phyloP scores from a whole-genome alignment of 1,140 invertebrate species.

The Galleria mellonella region DNA sequence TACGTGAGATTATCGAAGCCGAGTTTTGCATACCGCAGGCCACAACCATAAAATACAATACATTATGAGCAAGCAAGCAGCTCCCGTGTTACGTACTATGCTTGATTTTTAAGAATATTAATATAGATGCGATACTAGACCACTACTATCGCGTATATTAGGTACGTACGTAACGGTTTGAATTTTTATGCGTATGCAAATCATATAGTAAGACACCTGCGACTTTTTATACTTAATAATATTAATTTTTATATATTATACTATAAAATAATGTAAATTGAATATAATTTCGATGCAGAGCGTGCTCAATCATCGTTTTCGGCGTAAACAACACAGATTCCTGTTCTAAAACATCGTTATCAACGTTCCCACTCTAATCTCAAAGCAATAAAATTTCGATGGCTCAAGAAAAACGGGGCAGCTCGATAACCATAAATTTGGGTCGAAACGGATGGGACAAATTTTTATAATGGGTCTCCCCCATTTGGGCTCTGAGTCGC shows the following conservation, averaged over 20 bases:
- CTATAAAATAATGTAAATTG: neutral
- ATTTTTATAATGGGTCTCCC: slow-evolving; percentile 72
- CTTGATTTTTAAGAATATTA: slow-evolving; percentile 28
- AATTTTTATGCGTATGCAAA: slow-evolving; percentile 11
- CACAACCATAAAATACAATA: slow-evolving; percentile 63
- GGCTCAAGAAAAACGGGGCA: slow-evolving; percentile 60
- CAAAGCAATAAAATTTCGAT: slow-evolving; percentile 66
- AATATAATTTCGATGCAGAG: slow-evolving; percentile 18
- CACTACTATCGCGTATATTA: neutral
- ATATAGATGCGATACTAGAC: slow-evolving; percentile 14
- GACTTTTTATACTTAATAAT: neutral
- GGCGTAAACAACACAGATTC: slow-evolving; percentile 39
- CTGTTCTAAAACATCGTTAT: slow-evolving; percentile 63
- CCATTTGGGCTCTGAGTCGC: slow-evolving; percentile 60
- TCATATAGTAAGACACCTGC: slow-evolving; percentile 5
- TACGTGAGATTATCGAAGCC: slow-evolving; percentile 53
- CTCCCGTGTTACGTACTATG: slow-evolving; percentile 57
- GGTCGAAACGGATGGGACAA: slow-evolving; percentile 71
- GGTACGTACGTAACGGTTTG: slow-evolving; percentile 2
- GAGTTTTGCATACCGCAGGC: slow-evolving; percentile 62
- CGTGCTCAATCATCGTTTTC: slow-evolving; percentile 41
- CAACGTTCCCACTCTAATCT: slow-evolving; percentile 66
- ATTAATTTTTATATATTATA: no score
- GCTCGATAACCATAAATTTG: slow-evolving; percentile 71
- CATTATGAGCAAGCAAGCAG: slow-evolving; percentile 49